A percentile compares a stretch with the other conserved stretches of the same genome.
Evolutionary conservation across 1,140 invertebrate genomes (phyloP).

Genomic region (Drosophila erecta): DNA sequence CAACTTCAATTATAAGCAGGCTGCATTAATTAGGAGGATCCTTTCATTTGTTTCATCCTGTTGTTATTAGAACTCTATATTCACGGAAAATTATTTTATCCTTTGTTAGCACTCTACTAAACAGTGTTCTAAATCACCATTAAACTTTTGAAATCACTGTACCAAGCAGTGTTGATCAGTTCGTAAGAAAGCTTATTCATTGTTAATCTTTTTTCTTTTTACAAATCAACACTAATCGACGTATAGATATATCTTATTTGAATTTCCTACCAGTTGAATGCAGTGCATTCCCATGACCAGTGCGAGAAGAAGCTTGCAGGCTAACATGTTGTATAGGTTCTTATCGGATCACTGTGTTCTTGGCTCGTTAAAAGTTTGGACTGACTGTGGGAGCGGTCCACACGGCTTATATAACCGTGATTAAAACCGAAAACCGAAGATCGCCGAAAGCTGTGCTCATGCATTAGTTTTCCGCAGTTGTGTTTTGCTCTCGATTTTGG

Average conservation of each 20-base stretch:
- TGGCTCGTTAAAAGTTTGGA: constrained; percentile 67
- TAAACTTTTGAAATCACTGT: too few relatives aligned
- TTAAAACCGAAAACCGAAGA: constrained; percentile 14
- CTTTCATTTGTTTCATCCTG: too few relatives aligned
- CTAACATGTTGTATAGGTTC: constrained; percentile 20
- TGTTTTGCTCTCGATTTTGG: constrained; percentile 11
- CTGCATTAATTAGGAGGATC: too few relatives aligned
- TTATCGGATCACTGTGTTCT: constrained; percentile 53
- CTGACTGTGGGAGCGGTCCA: constrained; percentile 55
- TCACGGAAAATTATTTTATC: not conserved
- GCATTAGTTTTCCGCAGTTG: constrained; percentile 30
- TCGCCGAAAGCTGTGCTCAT: constrained; percentile 24
- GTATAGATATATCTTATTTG: not conserved
- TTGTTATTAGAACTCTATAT: too few relatives aligned
- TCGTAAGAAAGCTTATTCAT: not conserved
- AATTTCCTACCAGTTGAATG: constrained; percentile 21
- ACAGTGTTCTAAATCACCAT: not conserved
- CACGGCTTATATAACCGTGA: constrained; percentile 67
- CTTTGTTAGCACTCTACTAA: not conserved
- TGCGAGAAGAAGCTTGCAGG: constrained; percentile 52
- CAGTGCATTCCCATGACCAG: constrained; percentile 54
- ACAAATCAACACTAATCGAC: too few relatives aligned
- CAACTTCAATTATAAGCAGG: too few relatives aligned
- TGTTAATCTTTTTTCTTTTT: not conserved
- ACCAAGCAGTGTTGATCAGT: not conserved